Percentiles rank a stretch among this genome's conserved stretches.
phyloP scores from a whole-genome alignment of 2,888 invertebrate genomes.

The Abscondita cerata region DNA sequence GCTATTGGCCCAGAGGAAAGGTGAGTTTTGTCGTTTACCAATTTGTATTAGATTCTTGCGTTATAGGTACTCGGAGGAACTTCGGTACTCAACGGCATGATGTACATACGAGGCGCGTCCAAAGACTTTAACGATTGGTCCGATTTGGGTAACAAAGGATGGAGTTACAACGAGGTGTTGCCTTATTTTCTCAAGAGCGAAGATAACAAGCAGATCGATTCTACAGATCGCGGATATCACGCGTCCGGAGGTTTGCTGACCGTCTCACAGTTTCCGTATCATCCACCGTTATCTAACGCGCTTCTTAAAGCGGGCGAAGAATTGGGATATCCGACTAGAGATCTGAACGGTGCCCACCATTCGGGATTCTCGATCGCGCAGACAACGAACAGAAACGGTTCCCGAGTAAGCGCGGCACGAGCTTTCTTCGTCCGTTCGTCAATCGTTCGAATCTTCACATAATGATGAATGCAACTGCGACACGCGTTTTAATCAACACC shows the following conservation, averaged over 20 bases:
- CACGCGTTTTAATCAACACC: slow-evolving; percentile 77
- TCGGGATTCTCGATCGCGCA: slow-evolving; percentile 89
- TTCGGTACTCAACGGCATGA: slow-evolving; percentile 95
- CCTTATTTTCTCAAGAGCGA: slow-evolving; percentile 90
- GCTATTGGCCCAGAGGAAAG: slow-evolving; percentile 88
- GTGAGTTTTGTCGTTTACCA: slow-evolving; percentile 56
- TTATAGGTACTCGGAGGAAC: slow-evolving; percentile 85
- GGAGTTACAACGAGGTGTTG: slow-evolving; percentile 88
- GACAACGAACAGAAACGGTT: slow-evolving; percentile 86
- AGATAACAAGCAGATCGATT: slow-evolving; percentile 74
- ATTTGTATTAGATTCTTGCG: background rate
- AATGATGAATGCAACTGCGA: slow-evolving; percentile 82
- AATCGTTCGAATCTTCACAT: slow-evolving; percentile 81
- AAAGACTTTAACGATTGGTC: slow-evolving; percentile 91
- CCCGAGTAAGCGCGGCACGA: slow-evolving; percentile 80
- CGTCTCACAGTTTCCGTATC: slow-evolving; percentile 83
- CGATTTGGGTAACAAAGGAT: slow-evolving; percentile 82
- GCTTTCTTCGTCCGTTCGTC: slow-evolving; percentile 81
- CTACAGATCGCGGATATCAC: slow-evolving; percentile 80
- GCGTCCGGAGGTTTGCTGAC: slow-evolving; percentile 79
- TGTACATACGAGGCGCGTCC: slow-evolving; percentile 89
- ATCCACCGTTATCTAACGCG: slow-evolving; percentile 81
- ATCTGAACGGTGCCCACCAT: slow-evolving; percentile 80
- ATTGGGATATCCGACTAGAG: slow-evolving; percentile 76
- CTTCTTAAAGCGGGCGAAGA: slow-evolving; percentile 81